Conservation (phyloP, 1,140 invertebrate genomes). For the Trichomalopsis sarcophagae region DNA sequence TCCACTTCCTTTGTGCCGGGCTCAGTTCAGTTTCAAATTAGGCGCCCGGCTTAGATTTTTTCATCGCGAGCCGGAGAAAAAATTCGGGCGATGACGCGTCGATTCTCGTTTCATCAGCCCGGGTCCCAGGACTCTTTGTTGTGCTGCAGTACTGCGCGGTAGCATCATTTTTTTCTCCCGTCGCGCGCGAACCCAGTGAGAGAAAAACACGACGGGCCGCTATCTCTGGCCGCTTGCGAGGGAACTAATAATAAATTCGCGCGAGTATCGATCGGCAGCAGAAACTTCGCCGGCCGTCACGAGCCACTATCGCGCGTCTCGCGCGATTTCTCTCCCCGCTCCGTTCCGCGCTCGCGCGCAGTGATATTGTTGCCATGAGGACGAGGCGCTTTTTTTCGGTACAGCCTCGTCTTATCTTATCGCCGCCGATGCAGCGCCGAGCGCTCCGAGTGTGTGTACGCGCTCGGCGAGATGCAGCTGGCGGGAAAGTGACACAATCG, state of each 20-base stretch:
- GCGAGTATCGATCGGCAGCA: conserved; percentile 60
- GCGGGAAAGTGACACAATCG: conserved; percentile 20
- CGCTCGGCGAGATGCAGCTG: conserved; percentile 16
- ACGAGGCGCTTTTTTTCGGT: conserved; percentile 62
- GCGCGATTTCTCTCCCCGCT: conserved; percentile 34
- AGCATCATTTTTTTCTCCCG: conserved; percentile 15
- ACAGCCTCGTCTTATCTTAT: conserved; percentile 66
- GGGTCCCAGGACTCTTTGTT: conserved; percentile 42
- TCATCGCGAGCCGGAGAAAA: conserved; percentile 1
- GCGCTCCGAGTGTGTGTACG: not conserved
- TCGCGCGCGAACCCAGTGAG: too few species aligned
- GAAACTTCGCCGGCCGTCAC: conserved; percentile 46
- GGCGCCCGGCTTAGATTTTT: conserved; percentile 6
- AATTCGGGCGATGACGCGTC: conserved; percentile 8
- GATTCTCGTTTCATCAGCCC: not conserved
- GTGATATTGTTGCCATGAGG: conserved; percentile 72
- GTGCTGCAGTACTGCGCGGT: not conserved
- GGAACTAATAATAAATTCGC: conserved; percentile 48
- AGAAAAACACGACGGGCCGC: too few species aligned
- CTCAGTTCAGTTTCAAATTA: not conserved
- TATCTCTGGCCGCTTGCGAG: not conserved
- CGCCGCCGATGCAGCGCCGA: conserved; percentile 25
- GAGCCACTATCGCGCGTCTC: conserved; percentile 7
- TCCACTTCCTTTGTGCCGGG: not conserved
- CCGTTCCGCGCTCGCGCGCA: conserved; percentile 47